phyloP scores from a whole-genome alignment of 2,797 vertebrate species.

The Falco columbarius region DNA sequence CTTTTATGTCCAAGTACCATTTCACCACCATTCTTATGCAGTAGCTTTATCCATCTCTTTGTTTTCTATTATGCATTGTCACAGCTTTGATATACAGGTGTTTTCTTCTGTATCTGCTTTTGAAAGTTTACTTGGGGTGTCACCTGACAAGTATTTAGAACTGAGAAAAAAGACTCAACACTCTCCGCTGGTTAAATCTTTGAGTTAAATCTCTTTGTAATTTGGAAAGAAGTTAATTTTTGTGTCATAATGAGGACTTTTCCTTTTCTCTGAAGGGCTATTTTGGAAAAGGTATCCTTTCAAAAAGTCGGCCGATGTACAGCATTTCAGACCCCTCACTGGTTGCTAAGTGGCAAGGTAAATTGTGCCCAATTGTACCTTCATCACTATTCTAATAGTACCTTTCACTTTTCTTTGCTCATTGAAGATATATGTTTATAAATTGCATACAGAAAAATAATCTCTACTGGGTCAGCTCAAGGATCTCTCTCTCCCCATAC shows the following conservation, averaged over 20 bases:
- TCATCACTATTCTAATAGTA: neutral
- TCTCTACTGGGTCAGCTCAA: neutral
- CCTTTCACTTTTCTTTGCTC: neutral
- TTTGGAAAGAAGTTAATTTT: neutral
- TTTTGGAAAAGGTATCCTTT: conserved; percentile 95
- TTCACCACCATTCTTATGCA: neutral
- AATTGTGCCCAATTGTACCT: neutral
- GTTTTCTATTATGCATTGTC: neutral
- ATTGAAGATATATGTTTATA: neutral
- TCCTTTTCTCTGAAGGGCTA: conserved; percentile 82
- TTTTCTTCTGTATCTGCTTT: neutral
- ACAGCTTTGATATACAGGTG: neutral
- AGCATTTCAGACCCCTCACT: conserved; percentile 79
- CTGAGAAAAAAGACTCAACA: neutral
- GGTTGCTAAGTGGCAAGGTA: conserved; percentile 85
- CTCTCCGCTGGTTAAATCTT: neutral
- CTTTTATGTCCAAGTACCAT: neutral
- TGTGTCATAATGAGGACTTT: neutral
- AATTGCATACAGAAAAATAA: neutral
- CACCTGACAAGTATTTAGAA: neutral
- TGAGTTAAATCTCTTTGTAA: neutral
- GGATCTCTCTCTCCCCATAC: neutral
- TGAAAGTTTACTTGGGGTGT: neutral
- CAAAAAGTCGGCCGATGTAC: conserved; percentile 87
- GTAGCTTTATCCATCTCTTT: neutral